Evolutionary conservation across 2,113 vertebrate species (phyloP).

Genomic region (Numenius arquata): DNA sequence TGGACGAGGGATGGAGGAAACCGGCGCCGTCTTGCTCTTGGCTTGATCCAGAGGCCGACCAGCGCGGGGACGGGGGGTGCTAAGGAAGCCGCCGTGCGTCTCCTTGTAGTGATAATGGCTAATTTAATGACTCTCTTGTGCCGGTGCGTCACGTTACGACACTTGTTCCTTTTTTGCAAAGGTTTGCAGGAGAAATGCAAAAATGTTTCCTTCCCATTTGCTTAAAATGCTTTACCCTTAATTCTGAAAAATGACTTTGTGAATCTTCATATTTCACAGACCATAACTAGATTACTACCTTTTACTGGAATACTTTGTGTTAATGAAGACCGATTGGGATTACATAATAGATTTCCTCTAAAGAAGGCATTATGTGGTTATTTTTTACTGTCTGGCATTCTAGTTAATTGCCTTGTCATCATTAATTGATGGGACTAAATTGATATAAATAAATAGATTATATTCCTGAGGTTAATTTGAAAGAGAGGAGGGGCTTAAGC

Average conservation of each 20-base stretch:
- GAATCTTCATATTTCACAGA: slow-evolving; percentile 35
- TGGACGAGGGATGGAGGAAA: neutral
- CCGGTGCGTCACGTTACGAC: rapidly evolving
- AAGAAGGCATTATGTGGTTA: slow-evolving; percentile 56
- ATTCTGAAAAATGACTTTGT: slow-evolving; percentile 43
- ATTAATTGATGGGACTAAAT: slow-evolving; percentile 61
- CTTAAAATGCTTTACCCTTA: slow-evolving; percentile 19
- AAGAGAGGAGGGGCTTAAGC: neutral
- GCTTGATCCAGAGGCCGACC: neutral
- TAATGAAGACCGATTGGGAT: slow-evolving; percentile 65
- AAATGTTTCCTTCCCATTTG: neutral
- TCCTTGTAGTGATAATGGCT: neutral
- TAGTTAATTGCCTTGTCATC: slow-evolving; percentile 69
- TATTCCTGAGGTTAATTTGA: slow-evolving; percentile 9
- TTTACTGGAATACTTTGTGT: slow-evolving; percentile 60
- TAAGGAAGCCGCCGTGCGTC: neutral
- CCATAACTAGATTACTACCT: slow-evolving; percentile 60
- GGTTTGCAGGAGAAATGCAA: neutral
- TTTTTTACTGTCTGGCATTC: slow-evolving; percentile 61
- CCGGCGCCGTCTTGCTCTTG: rapidly evolving
- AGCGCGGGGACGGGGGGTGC: neutral
- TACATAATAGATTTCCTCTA: slow-evolving; percentile 60
- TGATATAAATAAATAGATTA: slow-evolving; percentile 64
- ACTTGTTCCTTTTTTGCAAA: neutral
- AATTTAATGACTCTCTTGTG: neutral